Evolutionary conservation across 1,140 invertebrate genomes (phyloP), one percentile per base, ranked within the genome.

Genomic region (Drosophila guanche): DNA sequence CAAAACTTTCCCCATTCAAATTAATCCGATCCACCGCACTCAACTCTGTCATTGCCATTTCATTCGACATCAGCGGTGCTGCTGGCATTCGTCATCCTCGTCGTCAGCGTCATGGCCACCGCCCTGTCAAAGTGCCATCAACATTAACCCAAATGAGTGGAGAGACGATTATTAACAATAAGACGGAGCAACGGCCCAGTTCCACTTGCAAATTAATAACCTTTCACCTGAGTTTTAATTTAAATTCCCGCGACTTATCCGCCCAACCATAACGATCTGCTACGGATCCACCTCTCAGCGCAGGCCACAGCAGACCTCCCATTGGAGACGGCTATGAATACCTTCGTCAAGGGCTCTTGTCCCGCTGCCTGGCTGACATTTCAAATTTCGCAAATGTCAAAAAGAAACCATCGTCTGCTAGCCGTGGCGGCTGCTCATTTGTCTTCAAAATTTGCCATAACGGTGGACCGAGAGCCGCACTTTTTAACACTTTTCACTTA

Each of bases 401-500:
- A 81, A 88, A 79, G 14, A 41, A 23, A n/a, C 55, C 40, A 42
- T 68, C 48, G 10, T 12, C 33, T 10, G 27, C 5, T 7, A 53
- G 46, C 57, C 55, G 61, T 51, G 66, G 65, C 54, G 54, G 63
- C 79, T 61, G 55, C 74, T 89, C 83, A 88, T 88, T 88, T 88
- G 83, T 88, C 83, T 88, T 67, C 23, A 58, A 37, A 77, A 76
- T 61, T 66, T 58, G 70, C 75, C 75, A 74, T 63, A 73, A 76
- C 55, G 61, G 42, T 16, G 47, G 54, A 46, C 75, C 48, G 45
- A 65, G 72, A 76, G 81, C 66, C 68, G 80, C 61, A 85, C 76
- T 83, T 88, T 88, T 88, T 88, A 88, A 89, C 83, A 88, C 83
- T 88, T 88, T 88, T 88, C 83, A 88, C 83, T 88, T 88, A 88